Evolutionary conservation across 2,797 vertebrate species (phyloP), one percentile per base, ranked within the genome.

Genomic region (Enteromius argenteus): DNA sequence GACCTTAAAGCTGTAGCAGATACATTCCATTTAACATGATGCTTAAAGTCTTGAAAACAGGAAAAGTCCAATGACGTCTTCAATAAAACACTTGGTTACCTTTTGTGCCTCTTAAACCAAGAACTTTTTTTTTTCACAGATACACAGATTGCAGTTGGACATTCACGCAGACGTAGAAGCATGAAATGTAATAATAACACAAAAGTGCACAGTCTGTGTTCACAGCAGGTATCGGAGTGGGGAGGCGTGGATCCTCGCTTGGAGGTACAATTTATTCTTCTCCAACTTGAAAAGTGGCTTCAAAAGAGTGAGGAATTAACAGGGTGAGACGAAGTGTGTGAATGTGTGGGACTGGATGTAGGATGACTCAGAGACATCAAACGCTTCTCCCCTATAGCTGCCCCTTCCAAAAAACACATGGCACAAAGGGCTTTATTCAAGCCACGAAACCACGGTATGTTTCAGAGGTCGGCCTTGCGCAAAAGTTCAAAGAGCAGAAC

Each of bases 101-200:
- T 66, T 15, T 67, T 30, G 9, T 42, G 60, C 30, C 66, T 72
- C 32, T 64, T 72, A 64, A 32, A 72, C 35, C 60, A 44, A 62
- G 3, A 39, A 62, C 53, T 27, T 83, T 53, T 64, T 75, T 32
- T 32, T 82, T 64, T 60, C 37, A 27, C 23, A 77, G 76, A 87
- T 84, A 39, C 58, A 84, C 75, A 86, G 71, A 88, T 91, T 89
- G 90, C 88, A 84, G 91, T 93, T 90, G 89, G 88, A 92, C 92
- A 95, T 90, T 85, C 90, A 92, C 86, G 56, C 88, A 87, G 91
- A 93, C 84, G 87, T 89, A 90, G 88, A 89, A 92, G 91, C 89
- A 92, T 93, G 92, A 93, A 94, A 94, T 92, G 94, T 90, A 94
- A 94, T 90, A 94, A 94, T 95, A 92, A 92, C 93, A 92, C 92